Evolutionary conservation across 2,888 invertebrate species (phyloP), one percentile per base, ranked within the genome.

Genomic region (Lumbricus terrestris): DNA sequence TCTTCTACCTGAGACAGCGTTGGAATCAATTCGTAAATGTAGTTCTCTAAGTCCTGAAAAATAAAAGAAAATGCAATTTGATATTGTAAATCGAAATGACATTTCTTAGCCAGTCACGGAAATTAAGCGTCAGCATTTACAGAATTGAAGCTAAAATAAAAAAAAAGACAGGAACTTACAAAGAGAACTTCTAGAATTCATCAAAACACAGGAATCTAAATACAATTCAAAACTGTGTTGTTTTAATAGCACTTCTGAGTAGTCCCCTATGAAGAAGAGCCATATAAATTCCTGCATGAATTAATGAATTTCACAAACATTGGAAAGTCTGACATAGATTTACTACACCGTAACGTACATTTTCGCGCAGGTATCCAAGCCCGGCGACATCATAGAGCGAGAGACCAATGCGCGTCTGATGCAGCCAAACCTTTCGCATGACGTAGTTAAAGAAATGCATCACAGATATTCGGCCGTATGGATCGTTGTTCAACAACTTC

Each of bases 371-470:
- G 94, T 97, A 98, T 29, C 98, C 98, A 94, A 98, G 97, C 0
- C 99, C 99, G 1, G 97, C 97, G 89, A 97, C 97, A 95, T 99
- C 99, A 94, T 98, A 98, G 54, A 98, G 95, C 0, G 98, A 98
- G 38, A 99, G 96, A 0, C 98, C 98, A 90, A 99, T 98, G 94
- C 98, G 96, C 0, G 98, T 98, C 95, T 99, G 98, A 94, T 98
- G 97, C 88, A 98, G 95, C 98, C 98, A 99, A 16, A 98, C 97
- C 94, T 98, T 97, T 29, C 98, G 96, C 98, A 98, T 95, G 0
- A 98, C 97, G 94, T 98, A 99, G 95, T 98, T 98, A 95, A 98
- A 98, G 91, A 99, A 96, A 0, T 97, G 97, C 95, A 97, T 97
- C 34, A 98, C 97, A 35, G 97, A 97, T 47, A 99, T 97, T 91